Evolutionary conservation across 2,113 vertebrate species (phyloP), one percentile per base, ranked within the genome.

Genomic region (Halichoeres trimaculatus): DNA sequence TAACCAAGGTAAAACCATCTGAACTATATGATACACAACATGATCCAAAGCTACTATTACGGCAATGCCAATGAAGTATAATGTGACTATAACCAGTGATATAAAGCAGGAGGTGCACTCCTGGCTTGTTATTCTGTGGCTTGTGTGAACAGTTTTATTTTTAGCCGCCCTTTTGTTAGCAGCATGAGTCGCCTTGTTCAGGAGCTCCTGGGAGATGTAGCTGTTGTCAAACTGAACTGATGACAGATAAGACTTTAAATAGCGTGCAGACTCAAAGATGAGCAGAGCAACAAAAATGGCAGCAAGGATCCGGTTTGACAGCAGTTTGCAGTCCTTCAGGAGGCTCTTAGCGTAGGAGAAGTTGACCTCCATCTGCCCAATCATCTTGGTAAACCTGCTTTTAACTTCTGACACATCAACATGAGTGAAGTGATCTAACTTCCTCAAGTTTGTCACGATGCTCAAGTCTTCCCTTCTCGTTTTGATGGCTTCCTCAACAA

Each of bases 241-340:
- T 0, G 94, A 95, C 83, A 99, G 91, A 23, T 97, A 99, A 2
- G 85, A 92, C 67, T 94, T 95, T 51, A 99, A 80, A 76, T 98
- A 99, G 63, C 91, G 89, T 4, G 75, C 80, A 0, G 96, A 95
- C 59, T 96, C 91, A 8, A 86, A 70, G 2, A 96, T 90, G 5
- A 98, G 91, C 8, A 89, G 89, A 10, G 94, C 76, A 8, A 94
- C 35, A 6, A 95, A 94, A 24, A 95, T 22, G 0, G 90, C 96
- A 16, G 95, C 94, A 5, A 94, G 76, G 38, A 95, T 74, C 20
- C 90, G 89, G 85, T 95, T 97, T 12, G 88, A 85, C 5, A 89
- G 61, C 34, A 93, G 54, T 60, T 91, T 86, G 0, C 55, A 76
- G 0, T 89, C 74, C 61, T 61, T 90, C 0, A 95, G 82, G 43